phyloP scores from a whole-genome alignment of 2,113 vertebrate genomes.

The Psilopsiagon aymara region DNA sequence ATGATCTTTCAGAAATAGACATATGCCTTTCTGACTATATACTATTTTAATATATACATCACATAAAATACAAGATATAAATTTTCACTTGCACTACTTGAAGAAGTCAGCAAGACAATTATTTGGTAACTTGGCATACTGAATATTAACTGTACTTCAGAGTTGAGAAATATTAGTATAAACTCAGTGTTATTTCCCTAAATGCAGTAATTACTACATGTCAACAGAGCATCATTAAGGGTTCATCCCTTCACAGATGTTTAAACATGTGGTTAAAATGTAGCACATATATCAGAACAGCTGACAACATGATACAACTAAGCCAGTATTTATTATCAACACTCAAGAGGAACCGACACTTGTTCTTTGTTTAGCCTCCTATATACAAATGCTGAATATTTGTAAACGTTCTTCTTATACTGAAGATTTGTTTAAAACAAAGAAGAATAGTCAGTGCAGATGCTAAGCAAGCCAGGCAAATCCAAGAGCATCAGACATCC shows the following conservation, averaged over 20 bases:
- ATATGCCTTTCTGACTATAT: neutral
- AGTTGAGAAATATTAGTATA: conserved; percentile 32
- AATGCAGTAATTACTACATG: conserved; percentile 51
- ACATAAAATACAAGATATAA: neutral
- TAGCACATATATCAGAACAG: conserved; percentile 47
- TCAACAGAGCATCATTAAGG: conserved; percentile 28
- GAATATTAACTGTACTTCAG: neutral
- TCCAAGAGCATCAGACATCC: neutral
- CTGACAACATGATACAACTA: conserved; percentile 49
- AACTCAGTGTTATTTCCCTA: conserved; percentile 34
- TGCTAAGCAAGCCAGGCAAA: conserved; percentile 8
- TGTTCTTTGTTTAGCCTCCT: conserved; percentile 38
- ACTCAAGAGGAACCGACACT: conserved; percentile 19
- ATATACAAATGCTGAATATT: conserved; percentile 20
- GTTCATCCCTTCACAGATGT: conserved; percentile 55
- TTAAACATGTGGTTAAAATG: conserved; percentile 62
- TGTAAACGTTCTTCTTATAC: neutral
- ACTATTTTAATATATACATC: neutral
- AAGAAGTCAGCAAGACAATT: neutral
- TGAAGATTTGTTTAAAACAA: conserved; percentile 40
- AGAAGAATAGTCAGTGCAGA: neutral
- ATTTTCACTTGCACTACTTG: neutral
- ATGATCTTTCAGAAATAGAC: neutral
- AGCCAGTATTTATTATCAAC: conserved; percentile 49
- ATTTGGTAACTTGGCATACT: neutral